Evolutionary conservation across 2,113 vertebrate genomes (phyloP).

Genomic region (Cepphus grylle): DNA sequence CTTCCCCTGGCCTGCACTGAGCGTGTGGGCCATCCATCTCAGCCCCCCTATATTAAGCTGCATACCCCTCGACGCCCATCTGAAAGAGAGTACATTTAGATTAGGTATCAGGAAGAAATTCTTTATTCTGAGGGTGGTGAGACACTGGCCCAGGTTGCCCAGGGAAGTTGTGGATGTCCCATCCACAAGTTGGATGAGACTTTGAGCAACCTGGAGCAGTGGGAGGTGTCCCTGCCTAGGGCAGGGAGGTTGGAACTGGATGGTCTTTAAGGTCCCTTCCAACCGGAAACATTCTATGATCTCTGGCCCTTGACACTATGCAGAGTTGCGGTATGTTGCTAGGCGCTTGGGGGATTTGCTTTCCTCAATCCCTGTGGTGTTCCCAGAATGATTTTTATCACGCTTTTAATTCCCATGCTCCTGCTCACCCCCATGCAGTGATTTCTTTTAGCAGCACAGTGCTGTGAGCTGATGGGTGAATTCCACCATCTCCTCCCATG

Average conservation of each 20-base stretch:
- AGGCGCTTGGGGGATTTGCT: background rate
- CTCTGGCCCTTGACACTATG: fast-evolving
- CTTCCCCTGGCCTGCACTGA: too few relatives aligned
- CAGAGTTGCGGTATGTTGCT: fast-evolving
- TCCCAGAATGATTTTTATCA: background rate
- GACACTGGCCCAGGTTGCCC: background rate
- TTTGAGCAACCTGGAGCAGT: background rate
- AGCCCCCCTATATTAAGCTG: fast-evolving
- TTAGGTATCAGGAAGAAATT: background rate
- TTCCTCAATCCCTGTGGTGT: background rate
- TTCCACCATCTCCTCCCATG: fast-evolving
- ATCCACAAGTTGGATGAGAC: background rate
- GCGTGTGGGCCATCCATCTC: background rate
- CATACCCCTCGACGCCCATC: fast-evolving
- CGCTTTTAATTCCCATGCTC: fast-evolving
- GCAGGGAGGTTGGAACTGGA: background rate
- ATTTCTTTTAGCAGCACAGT: background rate
- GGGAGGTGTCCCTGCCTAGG: background rate
- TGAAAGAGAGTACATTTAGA: background rate
- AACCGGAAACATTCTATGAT: background rate
- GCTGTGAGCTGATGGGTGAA: background rate
- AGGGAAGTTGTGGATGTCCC: background rate
- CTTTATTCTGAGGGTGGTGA: background rate
- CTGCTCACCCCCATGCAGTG: fast-evolving
- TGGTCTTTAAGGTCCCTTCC: background rate